Evolutionary conservation across 2,888 invertebrate species (phyloP).

Genomic region (Gymnoscelis rufifasciata): DNA sequence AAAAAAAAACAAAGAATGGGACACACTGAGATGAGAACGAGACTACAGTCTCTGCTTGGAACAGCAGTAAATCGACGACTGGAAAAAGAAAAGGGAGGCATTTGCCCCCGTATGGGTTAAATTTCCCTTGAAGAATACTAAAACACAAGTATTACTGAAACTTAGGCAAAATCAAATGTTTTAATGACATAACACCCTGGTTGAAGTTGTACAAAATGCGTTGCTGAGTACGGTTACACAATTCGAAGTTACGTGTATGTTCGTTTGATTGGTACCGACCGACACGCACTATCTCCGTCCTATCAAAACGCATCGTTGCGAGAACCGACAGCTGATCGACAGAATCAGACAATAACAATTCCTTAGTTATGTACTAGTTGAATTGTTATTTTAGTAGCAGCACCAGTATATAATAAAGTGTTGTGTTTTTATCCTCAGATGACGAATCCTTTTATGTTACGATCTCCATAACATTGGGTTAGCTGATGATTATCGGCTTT

Average conservation of each 20-base stretch:
- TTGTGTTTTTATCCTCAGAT: too few species aligned
- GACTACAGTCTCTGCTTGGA: too few species aligned
- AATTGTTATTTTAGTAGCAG: background rate
- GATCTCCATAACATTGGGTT: too few species aligned
- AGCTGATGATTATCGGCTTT: too few species aligned
- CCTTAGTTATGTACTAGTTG: slow-evolving; percentile 4
- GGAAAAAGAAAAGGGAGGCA: too few species aligned
- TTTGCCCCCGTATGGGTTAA: too few species aligned
- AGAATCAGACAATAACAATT: slow-evolving; percentile 29
- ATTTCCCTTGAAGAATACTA: too few species aligned
- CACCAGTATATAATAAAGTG: too few species aligned
- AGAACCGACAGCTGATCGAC: slow-evolving; percentile 59
- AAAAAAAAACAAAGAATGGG: background rate
- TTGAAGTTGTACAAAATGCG: slow-evolving; percentile 40
- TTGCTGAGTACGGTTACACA: slow-evolving; percentile 52
- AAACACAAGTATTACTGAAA: slow-evolving; percentile 7
- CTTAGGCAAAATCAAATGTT: slow-evolving; percentile 43
- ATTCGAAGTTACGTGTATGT: slow-evolving; percentile 52
- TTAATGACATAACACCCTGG: slow-evolving; percentile 41
- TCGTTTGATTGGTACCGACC: slow-evolving; percentile 44
- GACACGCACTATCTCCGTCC: slow-evolving; percentile 68
- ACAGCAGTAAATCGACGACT: too few species aligned
- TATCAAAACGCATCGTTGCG: slow-evolving; percentile 64
- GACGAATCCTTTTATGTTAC: too few species aligned
- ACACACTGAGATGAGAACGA: too few species aligned